Evolutionary conservation across 2,888 invertebrate genomes (phyloP), one percentile per base, ranked within the genome.

Genomic region (Abrostola tripartita): DNA sequence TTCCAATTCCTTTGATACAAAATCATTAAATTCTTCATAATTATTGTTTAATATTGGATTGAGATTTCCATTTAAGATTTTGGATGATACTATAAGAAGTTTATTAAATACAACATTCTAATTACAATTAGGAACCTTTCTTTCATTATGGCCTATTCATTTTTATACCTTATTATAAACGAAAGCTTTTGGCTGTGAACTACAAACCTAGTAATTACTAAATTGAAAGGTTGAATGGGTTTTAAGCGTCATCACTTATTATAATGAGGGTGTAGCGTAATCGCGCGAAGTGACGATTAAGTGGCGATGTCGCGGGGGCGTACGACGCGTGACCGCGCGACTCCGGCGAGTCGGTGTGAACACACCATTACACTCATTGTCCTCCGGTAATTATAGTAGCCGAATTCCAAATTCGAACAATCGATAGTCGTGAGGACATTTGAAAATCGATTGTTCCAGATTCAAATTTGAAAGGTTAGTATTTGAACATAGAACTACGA

Each of bases 221-320:
- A 92, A 93, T 94, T 93, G 93, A 93, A 93, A 89, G 91, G 87
- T 82, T 88, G 88, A 89, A 90, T 93, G 88, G 88, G 89, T 91
- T 91, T 89, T 92, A 92, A 93, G 91, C 91, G 91, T 91, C 91
- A 92, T 93, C 92, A 92, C 93, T 93, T 93, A 92, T 85, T 78
- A 81, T 93, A 93, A 94, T 94, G 93, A 93, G 92, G 89, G 92
- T 81, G 87, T 84, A 82, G 81, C 80, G 86, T 88, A 89, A 88
- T 88, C 84, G 87, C 80, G 84, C 83, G 83, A 90, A 90, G 90
- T 88, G 86, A 90, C 80, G 81, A 75, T 79, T 90, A 90, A 92
- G 92, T 92, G 91, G 91, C 81, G 92, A 92, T 83, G 85, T 91
- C 92, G 89, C 91, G 77, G 85, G 79, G 77, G 64, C 81, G 80